A percentile compares a stretch with the other conserved stretches of the same genome.
phyloP scores from a whole-genome alignment of 2,888 invertebrate species.

The Syrphus vitripennis region DNA sequence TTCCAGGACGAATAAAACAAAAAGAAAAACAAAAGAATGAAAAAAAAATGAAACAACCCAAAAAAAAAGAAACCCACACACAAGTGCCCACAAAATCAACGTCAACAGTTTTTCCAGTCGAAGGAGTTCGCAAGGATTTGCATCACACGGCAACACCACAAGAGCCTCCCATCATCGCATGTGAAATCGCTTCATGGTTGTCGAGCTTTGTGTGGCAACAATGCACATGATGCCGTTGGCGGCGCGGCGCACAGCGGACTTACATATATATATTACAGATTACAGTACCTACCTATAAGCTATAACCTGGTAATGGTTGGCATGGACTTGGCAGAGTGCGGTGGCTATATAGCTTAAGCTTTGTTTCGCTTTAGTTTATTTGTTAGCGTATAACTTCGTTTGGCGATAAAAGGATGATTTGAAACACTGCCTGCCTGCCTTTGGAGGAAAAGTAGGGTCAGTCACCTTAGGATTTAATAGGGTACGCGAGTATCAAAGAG shows the following conservation, averaged over 20 bases:
- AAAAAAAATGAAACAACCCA: constrained; percentile 12
- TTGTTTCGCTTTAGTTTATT: constrained; percentile 57
- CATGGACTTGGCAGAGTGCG: constrained; percentile 9
- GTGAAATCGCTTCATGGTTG: constrained; percentile 34
- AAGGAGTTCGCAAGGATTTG: constrained; percentile 63
- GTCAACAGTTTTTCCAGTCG: constrained; percentile 69
- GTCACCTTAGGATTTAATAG: constrained; percentile 42
- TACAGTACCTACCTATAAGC: not conserved
- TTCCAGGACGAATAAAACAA: constrained; percentile 34
- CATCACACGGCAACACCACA: constrained; percentile 63
- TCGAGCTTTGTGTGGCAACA: constrained; percentile 39
- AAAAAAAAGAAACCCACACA: not conserved
- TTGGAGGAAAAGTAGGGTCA: constrained; percentile 45
- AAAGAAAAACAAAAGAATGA: constrained; percentile 28
- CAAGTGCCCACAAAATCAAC: constrained; percentile 58
- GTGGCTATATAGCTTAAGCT: constrained; percentile 32
- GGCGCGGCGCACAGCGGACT: not conserved
- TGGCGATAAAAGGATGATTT: constrained; percentile 19
- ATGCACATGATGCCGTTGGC: constrained; percentile 39
- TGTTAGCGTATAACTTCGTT: constrained; percentile 46
- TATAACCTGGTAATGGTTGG: constrained; percentile 13
- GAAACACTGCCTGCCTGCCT: constrained; percentile 20
- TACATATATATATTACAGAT: not conserved
- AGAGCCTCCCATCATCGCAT: constrained; percentile 35
- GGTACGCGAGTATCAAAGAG: not conserved